phyloP scores from a whole-genome alignment of 2,113 vertebrate species.

The Oceanodroma tethys region DNA sequence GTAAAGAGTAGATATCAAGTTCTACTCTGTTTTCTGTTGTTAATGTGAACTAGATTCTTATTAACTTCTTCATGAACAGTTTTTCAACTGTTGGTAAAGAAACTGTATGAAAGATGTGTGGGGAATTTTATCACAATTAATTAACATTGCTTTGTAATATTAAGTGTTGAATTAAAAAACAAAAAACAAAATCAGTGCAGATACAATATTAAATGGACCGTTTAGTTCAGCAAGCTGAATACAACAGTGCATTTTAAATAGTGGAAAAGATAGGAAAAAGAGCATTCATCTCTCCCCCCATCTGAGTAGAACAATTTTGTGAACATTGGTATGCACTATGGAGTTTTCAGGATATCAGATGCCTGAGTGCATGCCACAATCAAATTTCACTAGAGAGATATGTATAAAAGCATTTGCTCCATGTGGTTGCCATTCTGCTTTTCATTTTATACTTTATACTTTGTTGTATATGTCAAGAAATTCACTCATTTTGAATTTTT shows the following conservation, averaged over 20 bases:
- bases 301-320: not conserved
- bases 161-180: not conserved
- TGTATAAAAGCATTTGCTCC: not conserved
- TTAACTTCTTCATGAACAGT: not conserved
- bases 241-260: not conserved
- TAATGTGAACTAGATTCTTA: not conserved
- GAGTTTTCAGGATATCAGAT: not conserved
- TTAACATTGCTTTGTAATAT: not conserved
- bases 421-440: not conserved
- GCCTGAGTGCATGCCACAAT: not conserved
- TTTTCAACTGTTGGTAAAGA: not conserved
- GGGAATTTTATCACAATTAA: not conserved
- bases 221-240: not conserved
- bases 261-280: not conserved
- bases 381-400: not conserved
- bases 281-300: accelerated
- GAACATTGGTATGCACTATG: not conserved
- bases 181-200: not conserved
- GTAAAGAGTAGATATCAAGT: not conserved
- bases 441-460: not conserved
- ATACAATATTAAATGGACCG: not conserved
- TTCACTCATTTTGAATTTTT: not conserved
- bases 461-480: not conserved
- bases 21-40: not conserved
- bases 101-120: not conserved